Evolutionary conservation across 2,888 invertebrate genomes (phyloP).

Genomic region (Catocala fraxini): DNA sequence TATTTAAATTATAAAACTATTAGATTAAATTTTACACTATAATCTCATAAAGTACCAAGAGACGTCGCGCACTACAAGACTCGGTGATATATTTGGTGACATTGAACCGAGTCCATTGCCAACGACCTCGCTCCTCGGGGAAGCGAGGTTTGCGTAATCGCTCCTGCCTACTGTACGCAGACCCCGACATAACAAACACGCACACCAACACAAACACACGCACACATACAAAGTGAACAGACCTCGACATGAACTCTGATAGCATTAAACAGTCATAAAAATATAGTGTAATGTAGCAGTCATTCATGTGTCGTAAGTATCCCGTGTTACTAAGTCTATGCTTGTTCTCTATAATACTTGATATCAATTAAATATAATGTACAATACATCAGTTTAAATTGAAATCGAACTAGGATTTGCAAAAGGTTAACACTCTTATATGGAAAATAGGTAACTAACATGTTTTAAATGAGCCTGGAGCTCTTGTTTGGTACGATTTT

Average conservation of each 20-base stretch:
- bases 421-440: slow-evolving; percentile 9
- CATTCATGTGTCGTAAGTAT: slow-evolving; percentile 16
- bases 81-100: slow-evolving; percentile 87
- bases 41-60: slow-evolving; percentile 67
- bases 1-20: no score
- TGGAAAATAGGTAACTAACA: slow-evolving; percentile 13
- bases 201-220: slow-evolving; percentile 36
- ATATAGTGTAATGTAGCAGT: slow-evolving; percentile 25
- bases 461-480: not conserved
- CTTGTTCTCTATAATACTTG: not conserved
- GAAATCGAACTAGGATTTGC: not conserved
- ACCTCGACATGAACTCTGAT: slow-evolving; percentile 47
- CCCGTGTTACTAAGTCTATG: not conserved
- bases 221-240: slow-evolving; percentile 24
- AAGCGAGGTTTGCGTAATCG: slow-evolving; percentile 86
- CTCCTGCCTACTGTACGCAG: slow-evolving; percentile 73
- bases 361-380: no score
- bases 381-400: no score
- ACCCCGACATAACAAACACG: slow-evolving; percentile 62
- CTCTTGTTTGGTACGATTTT: not conserved
- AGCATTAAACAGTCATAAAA: slow-evolving; percentile 44
- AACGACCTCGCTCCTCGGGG: slow-evolving; percentile 86
- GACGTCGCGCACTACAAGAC: slow-evolving; percentile 49
- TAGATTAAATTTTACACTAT: not conserved
- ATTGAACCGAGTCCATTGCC: slow-evolving; percentile 87